Percentiles rank a stretch among this genome's conserved stretches.
phyloP scores from a whole-genome alignment of 1,140 invertebrate genomes.

The Eriocheir sinensis region DNA sequence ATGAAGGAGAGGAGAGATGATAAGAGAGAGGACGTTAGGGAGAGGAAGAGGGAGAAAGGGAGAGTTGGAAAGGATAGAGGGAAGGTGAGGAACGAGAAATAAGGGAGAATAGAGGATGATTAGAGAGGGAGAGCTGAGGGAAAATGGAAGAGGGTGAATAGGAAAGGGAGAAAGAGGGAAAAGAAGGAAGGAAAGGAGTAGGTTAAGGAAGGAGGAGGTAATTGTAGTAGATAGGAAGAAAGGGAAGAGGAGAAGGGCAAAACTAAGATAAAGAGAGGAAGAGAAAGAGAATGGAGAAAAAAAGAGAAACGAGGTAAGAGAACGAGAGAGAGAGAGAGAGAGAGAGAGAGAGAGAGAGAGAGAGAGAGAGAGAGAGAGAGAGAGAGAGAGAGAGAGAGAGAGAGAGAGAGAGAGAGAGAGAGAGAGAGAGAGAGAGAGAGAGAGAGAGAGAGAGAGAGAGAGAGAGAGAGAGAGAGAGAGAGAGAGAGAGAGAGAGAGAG shows the following conservation, averaged over 20 bases:
- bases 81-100: not conserved
- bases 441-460: too few relatives aligned
- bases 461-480: not conserved
- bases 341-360: constrained; percentile 40
- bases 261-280: not conserved
- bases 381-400: constrained; percentile 38
- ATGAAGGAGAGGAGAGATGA: not conserved
- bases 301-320: too few relatives aligned
- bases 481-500: too few relatives aligned
- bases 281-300: not conserved
- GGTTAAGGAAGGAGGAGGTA: not conserved
- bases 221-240: not conserved
- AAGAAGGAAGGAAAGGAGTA: not conserved
- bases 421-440: too few relatives aligned
- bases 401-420: not conserved
- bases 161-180: too few relatives aligned
- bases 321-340: constrained; percentile 30
- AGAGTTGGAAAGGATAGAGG: not conserved
- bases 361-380: constrained; percentile 49
- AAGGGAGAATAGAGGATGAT: not conserved
- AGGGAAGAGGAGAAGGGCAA: not conserved
- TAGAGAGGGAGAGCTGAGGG: not conserved
- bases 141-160: not conserved
- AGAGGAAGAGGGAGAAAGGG: not conserved
- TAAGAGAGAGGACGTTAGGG: not conserved